Base-by-base conservation (phyloP, 1,140 invertebrate species). In the Patella vulgata region DNA sequence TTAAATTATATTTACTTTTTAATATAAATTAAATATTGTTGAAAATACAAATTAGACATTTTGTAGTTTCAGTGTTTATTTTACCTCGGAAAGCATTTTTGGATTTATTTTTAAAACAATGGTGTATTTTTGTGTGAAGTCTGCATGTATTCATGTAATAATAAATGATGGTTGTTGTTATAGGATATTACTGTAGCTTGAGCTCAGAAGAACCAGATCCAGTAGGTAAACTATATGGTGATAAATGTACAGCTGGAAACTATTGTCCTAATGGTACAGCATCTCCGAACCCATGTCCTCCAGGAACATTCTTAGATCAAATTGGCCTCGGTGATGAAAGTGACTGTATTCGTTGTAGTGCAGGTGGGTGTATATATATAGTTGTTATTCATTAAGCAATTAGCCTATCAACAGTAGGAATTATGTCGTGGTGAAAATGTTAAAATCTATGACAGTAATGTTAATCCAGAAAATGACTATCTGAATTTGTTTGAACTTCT, bases 261-360 rank as follows among this genome's bases (percentile, higher is more conserved):
- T 82, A 77, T 58, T 82, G 81, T 68, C 74, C 74, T 14, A 78
- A 79, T 44, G 79, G 79, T 27, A 81, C 81, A 17, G 52, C 61
- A 33, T 64, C 65, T 30, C 71, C 78, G 5, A 54, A 62, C 8
- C 50, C 71, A 9, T 80, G 79, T 64, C 77, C 78, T 17, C 62
- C 73, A 21, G 78, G 79, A 25, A 80, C 80, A 0, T 80, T 67
- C 68, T 59, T 71, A 11, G 67, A 75, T 53, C 67, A 55, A 3
- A 77, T 73, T 5, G 74, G 76, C 19, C 66, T 67, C 43, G 70
- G 68, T 17, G 70, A 75, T 40, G 42, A 71, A 11, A 33, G 51
- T 33, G 73, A 80, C 52, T 81, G 79, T 60, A 63, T 68, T 9
- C 43, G 54, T 4, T 81, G 79, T 62, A 73, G 63, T 50, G 68